Percentiles rank a stretch among this genome's conserved stretches.
Evolutionary conservation across 2,888 invertebrate species (phyloP).

Genomic region (Seira sanloemensis): DNA sequence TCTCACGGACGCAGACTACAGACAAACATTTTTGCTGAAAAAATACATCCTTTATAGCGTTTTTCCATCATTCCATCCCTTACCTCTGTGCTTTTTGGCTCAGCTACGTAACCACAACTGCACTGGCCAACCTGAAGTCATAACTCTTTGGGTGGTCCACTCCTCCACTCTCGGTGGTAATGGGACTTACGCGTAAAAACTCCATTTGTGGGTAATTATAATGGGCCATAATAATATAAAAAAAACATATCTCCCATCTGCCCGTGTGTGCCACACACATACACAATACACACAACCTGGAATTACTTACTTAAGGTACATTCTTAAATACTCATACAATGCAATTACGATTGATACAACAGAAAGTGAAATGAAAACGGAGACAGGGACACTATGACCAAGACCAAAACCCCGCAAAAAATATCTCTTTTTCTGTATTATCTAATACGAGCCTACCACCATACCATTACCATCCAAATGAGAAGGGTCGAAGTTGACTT

Average conservation of each 20-base stretch:
- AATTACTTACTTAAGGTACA: background rate
- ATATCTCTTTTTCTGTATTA: background rate
- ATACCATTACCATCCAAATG: too few relatives aligned
- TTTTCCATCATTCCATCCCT: too few relatives aligned
- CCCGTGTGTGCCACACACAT: background rate
- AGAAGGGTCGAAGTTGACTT: constrained; percentile 9
- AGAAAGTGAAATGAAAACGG: background rate
- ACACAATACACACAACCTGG: background rate
- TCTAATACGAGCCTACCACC: background rate
- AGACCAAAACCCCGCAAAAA: background rate
- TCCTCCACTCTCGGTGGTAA: background rate
- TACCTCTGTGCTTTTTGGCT: too few relatives aligned
- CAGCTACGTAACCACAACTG: background rate
- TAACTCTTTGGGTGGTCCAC: background rate
- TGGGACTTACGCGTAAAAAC: too few relatives aligned
- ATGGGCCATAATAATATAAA: constrained; percentile 14
- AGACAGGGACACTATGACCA: background rate
- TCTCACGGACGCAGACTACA: too few relatives aligned
- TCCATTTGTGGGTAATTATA: constrained; percentile 16
- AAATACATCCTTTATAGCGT: too few relatives aligned
- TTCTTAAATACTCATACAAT: too few relatives aligned
- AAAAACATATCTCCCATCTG: background rate
- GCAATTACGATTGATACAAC: background rate
- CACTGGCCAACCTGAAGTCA: too few relatives aligned
- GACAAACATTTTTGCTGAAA: too few relatives aligned